Percentiles rank a stretch among this genome's conserved stretches.
Evolutionary conservation across 2,888 invertebrate genomes (phyloP).

Genomic region (Pandemis corylana): DNA sequence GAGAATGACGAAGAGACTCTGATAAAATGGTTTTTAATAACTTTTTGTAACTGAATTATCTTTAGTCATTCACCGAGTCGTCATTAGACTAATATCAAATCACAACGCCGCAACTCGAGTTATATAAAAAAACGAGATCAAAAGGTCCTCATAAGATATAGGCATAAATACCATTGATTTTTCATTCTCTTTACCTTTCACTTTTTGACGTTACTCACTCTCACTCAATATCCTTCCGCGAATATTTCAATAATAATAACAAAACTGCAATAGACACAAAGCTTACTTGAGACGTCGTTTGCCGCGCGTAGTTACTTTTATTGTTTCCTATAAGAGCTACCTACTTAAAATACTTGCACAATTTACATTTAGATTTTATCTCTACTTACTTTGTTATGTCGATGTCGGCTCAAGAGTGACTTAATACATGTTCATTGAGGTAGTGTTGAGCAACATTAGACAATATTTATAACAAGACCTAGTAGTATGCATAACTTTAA

Average conservation of each 20-base stretch:
- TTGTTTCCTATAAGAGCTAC: not conserved
- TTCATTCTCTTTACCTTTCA: no score
- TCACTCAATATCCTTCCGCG: no score
- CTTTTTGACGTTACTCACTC: no score
- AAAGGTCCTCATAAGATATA: no score
- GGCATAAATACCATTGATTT: no score
- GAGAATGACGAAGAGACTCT: no score
- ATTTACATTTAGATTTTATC: constrained; percentile 8
- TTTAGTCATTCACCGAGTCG: no score
- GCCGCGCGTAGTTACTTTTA: not conserved
- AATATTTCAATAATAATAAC: not conserved
- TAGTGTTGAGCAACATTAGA: not conserved
- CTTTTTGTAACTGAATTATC: no score
- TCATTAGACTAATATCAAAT: no score
- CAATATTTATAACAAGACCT: not conserved
- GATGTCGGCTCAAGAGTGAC: not conserved
- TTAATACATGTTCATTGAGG: not conserved
- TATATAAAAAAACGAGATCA: no score
- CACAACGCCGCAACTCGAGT: no score
- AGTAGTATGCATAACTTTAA: not conserved
- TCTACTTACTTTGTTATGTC: constrained; percentile 5
- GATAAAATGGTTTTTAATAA: no score
- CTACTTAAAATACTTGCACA: not conserved
- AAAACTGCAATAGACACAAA: not conserved
- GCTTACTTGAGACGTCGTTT: not conserved